Evolutionary conservation across 2,797 vertebrate genomes (phyloP), one percentile per base, ranked within the genome.

Genomic region (Pipistrellus nathusii): DNA sequence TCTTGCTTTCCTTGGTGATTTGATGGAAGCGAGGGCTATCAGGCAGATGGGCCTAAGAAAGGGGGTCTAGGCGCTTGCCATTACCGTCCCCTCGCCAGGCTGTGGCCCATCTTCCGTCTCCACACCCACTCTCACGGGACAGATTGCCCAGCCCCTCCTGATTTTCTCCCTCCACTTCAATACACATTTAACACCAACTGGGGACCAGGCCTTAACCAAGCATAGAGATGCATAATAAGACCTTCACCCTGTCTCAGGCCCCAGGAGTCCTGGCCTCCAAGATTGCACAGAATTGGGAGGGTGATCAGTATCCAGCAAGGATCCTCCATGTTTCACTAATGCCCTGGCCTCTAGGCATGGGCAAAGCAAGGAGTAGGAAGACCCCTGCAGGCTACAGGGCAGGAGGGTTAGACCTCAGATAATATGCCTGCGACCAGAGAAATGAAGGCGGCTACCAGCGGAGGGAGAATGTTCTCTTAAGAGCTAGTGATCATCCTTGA

Each of bases 1-100:
- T 97, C 94, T 90, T 75, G 76, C 59, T 55, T 95, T 94, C 46
- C 76, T 57, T 83, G 57, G 87, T 68, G 83, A 85, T 88, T 90
- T 91, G 62, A 57, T 59, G 55, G 83, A 93, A 83, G 51, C 82
- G 44, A 18, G 72, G 80, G n/a, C 68, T 93, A 30, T 77, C 53
- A 68, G 32, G 59, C 41, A 83, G 25, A 78, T 53, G 32, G 35
- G n/a, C 57, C 75, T 92, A 66, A 48, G 13, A 21, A 77, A 86
- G 75, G 57, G 44, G 25, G 53, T 68, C 41, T 46, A 83, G 46
- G 55, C 25, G 72, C 30, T 25, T 25, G 32, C 30, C 59, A 68
- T 71, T 88, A 8, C 21, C 57, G 23, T 21, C 32, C 62, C 18
- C n/a, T 35, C 11, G 48, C 41, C 48, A 86, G 80, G 27, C 44